phyloP scores from a whole-genome alignment of 2,888 invertebrate species.

The Busseola fusca region DNA sequence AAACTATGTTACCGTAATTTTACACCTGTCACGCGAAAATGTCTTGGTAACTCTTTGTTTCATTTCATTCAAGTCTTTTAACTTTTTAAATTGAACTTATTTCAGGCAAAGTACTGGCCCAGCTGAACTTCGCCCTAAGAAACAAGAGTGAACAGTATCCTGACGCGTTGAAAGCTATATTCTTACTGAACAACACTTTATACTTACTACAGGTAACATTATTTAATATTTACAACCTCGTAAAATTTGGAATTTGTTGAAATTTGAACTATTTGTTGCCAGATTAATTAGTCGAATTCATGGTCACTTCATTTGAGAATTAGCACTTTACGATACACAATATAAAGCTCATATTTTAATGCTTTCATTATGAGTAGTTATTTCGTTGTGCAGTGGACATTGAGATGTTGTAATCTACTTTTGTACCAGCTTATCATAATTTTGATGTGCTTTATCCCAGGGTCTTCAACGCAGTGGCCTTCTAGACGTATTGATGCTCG shows the following conservation, averaged over 20 bases:
- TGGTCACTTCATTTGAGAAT: neutral
- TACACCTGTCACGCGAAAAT: neutral
- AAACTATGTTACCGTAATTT: neutral
- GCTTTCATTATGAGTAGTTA: neutral
- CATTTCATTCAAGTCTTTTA: neutral
- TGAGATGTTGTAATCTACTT: neutral
- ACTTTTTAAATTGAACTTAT: neutral
- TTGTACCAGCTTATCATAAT: neutral
- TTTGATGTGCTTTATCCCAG: constrained; percentile 70
- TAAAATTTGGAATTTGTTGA: neutral
- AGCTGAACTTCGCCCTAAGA: constrained; percentile 95
- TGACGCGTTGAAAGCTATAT: constrained; percentile 96
- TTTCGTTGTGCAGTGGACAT: neutral
- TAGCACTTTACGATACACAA: neutral
- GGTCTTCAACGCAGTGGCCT: constrained; percentile 95
- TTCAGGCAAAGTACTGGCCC: constrained; percentile 95
- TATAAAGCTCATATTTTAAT: neutral
- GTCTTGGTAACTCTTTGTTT: neutral
- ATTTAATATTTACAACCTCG: neutral
- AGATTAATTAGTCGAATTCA: neutral
- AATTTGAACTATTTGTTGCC: neutral
- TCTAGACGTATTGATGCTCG: constrained; percentile 93
- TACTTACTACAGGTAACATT: constrained; percentile 93
- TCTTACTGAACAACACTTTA: constrained; percentile 97
- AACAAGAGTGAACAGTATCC: constrained; percentile 97